Evolutionary conservation across 2,797 vertebrate genomes (phyloP), one percentile per base, ranked within the genome.

Genomic region (Nothura maculosa): DNA sequence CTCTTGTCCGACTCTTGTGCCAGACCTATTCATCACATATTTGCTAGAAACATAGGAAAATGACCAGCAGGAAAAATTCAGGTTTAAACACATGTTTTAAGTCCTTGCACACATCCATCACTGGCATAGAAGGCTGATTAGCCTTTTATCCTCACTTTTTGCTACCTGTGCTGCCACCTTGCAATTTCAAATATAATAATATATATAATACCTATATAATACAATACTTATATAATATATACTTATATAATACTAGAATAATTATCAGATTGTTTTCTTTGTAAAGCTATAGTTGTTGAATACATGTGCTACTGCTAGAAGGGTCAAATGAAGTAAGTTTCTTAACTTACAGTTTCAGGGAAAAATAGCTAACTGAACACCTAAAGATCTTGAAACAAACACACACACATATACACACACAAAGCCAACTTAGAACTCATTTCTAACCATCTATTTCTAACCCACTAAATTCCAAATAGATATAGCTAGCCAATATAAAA

Each of bases 21-120:
- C 14, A 2, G 2, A n/a, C n/a, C n/a, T 22, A 3, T 40, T 15
- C 17, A 38, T 28, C 8, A 21, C 8, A 21, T 60, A 2, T 24
- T 57, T 36, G 27, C n/a, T 54, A 79, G 1, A 3, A 60, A 61
- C 2, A 75, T 4, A 52, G 70, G 70, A 60, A 94, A 74, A 72
- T 4, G 6, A 67, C 14, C 27, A 25, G n/a, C 21, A 42, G 57
- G 87, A n/a, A 87, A 82, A 82, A 89, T 58, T 4, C 28, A 62
- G 0, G 6, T 54, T 87, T 30, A 7, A 28, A 14, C 4, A 32
- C 9, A 15, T 1, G 6, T 14, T 66, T 69, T 24, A 18, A 80
- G 14, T 42, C 30, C 67, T 16, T 45, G 42, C 8, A 22, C 5
- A 2, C 30, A 64, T 45, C 72, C 15, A 18, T 20, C 36, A 36